These are phyloP conservation scores for Neomonachus schauinslandi DNA, from an alignment of 2,113 vertebrate species.

Conservation along the genomic window DNA sequence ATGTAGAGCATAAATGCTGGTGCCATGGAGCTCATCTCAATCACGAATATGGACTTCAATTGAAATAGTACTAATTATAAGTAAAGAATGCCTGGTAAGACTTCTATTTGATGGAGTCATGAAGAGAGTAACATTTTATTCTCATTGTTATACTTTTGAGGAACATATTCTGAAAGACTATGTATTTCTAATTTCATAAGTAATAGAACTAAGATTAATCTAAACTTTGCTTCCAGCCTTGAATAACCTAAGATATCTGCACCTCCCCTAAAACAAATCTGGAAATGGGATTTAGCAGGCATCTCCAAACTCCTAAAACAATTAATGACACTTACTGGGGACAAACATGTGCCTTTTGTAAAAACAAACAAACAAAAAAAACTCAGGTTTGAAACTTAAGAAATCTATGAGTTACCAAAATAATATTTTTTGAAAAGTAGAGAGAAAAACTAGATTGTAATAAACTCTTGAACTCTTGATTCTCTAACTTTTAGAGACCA, in stretches of 20 bases:
- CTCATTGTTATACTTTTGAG: neutral
- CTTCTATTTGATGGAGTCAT: neutral
- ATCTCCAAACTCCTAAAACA: neutral
- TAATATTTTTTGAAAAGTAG: neutral
- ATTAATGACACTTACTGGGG: neutral
- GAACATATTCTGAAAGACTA: neutral
- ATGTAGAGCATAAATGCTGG: neutral
- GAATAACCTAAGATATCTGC: neutral
- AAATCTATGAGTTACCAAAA: neutral
- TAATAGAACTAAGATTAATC: neutral
- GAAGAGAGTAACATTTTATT: neutral
- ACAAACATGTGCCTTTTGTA: neutral
- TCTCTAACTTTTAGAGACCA: neutral
- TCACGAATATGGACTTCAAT: neutral
- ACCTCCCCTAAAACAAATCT: neutral
- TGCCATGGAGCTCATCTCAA: neutral
- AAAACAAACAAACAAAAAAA: neutral
- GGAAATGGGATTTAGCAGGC: neutral
- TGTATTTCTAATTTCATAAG: neutral
- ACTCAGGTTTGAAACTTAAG: neutral
- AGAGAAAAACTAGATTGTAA: neutral
- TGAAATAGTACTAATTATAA: neutral
- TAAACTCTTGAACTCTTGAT: neutral
- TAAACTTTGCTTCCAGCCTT: neutral
- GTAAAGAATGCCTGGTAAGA: neutral